phyloP scores from a whole-genome alignment of 2,797 vertebrate genomes.

The Ceryle rudis region DNA sequence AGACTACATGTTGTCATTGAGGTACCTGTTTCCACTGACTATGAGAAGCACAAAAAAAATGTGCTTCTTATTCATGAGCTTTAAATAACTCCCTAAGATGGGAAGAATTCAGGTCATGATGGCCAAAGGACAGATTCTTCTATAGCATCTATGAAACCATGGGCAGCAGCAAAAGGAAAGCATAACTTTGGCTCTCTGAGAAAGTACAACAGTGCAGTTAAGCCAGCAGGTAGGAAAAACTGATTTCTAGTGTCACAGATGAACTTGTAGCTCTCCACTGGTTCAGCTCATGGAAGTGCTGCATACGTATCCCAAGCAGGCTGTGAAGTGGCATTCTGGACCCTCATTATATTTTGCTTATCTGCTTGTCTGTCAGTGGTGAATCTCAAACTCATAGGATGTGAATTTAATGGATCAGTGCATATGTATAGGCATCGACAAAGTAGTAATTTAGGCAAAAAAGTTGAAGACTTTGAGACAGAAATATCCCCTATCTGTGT shows the following conservation, averaged over 20 bases:
- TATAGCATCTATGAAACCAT: neutral
- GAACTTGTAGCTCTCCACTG: neutral
- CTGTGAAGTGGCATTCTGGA: neutral
- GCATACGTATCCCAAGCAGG: neutral
- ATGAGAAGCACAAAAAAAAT: neutral
- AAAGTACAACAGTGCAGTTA: neutral
- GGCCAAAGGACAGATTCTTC: neutral
- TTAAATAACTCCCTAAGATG: neutral
- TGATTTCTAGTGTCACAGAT: neutral
- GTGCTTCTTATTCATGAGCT: neutral
- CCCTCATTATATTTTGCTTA: neutral
- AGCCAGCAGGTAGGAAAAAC: neutral
- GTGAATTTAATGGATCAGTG: neutral
- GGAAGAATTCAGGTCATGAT: neutral
- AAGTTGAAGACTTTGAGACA: neutral
- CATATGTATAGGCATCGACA: neutral
- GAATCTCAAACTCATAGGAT: neutral
- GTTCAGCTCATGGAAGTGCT: neutral
- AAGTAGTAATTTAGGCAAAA: neutral
- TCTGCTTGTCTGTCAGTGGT: neutral
- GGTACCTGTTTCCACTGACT: neutral
- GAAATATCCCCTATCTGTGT: neutral
- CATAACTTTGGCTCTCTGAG: neutral
- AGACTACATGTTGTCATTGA: neutral
- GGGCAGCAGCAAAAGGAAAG: neutral